Conservation (phyloP, 1,140 invertebrate species). For the Drosophila ficusphila region DNA sequence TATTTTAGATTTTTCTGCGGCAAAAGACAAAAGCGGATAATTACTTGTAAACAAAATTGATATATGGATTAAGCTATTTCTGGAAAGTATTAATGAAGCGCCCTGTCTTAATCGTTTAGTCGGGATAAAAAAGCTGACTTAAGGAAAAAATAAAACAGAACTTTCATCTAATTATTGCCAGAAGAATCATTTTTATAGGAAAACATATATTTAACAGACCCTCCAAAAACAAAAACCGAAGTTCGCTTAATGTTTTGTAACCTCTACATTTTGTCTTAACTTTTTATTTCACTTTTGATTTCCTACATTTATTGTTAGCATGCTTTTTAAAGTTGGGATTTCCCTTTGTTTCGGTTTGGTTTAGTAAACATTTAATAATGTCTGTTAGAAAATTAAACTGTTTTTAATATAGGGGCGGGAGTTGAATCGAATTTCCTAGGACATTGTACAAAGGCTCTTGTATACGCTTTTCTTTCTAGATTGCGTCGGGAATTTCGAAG, state of each 20-base stretch:
- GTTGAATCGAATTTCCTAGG: conserved; percentile 13
- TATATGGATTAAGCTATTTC: conserved; percentile 8
- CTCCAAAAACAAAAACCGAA: background rate
- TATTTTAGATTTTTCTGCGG: conserved; percentile 33
- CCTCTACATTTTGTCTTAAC: conserved; percentile 45
- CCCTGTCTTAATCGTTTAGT: conserved; percentile 19
- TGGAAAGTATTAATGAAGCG: background rate
- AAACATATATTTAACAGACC: background rate
- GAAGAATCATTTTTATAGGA: background rate
- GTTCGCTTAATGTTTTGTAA: conserved; percentile 7
- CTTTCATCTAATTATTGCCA: background rate
- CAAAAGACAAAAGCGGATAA: conserved; percentile 12
- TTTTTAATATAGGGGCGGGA: conserved; percentile 30
- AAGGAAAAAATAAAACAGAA: conserved; percentile 6
- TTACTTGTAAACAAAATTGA: conserved; percentile 1
- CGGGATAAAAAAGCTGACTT: background rate
- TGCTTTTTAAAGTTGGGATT: conserved; percentile 56
- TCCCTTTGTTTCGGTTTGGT: conserved; percentile 52
- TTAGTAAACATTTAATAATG: conserved; percentile 52
- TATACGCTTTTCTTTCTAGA: background rate
- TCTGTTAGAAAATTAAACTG: conserved; percentile 40
- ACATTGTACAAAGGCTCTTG: conserved; percentile 41
- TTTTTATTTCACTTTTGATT: conserved; percentile 59
- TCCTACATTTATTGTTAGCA: conserved; percentile 60
- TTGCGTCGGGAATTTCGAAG: background rate